Conservation (phyloP, 1,140 invertebrate species). For the Rhopalosiphum maidis region DNA sequence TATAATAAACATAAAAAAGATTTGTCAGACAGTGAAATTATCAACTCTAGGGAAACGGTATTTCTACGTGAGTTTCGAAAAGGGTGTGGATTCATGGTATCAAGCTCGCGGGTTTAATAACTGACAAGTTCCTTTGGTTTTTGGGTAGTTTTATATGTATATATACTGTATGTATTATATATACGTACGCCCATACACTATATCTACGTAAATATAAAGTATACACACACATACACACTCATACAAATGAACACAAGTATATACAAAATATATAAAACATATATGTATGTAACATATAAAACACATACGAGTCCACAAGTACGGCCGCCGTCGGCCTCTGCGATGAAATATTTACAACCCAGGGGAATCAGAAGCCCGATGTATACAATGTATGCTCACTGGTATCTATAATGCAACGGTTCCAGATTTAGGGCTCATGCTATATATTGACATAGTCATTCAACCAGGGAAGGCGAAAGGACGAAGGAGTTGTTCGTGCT, state of each 20-base stretch:
- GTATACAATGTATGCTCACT: neutral
- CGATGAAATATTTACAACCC: conserved; percentile 57
- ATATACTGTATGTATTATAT: neutral
- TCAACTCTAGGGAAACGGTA: conserved; percentile 24
- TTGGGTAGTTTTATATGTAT: conserved; percentile 12
- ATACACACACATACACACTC: neutral
- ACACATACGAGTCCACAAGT: conserved; percentile 12
- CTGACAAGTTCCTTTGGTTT: conserved; percentile 46
- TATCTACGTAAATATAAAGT: neutral
- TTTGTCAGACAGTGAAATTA: conserved; percentile 37
- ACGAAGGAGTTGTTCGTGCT: conserved; percentile 2
- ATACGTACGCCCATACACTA: neutral
- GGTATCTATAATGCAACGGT: conserved; percentile 53
- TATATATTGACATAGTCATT: conserved; percentile 47
- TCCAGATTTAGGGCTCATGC: conserved; percentile 45
- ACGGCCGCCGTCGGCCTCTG: neutral
- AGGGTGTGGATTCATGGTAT: conserved; percentile 43
- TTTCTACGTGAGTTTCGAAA: neutral
- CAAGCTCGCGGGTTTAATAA: conserved; percentile 53
- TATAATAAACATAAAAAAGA: conserved; percentile 24
- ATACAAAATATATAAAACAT: neutral
- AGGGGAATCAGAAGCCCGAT: conserved; percentile 21
- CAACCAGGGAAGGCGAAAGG: conserved; percentile 32
- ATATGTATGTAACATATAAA: neutral
- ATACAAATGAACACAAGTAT: neutral